Base-by-base conservation (phyloP, 2,113 vertebrate species). In the Catharus bicknelli region DNA sequence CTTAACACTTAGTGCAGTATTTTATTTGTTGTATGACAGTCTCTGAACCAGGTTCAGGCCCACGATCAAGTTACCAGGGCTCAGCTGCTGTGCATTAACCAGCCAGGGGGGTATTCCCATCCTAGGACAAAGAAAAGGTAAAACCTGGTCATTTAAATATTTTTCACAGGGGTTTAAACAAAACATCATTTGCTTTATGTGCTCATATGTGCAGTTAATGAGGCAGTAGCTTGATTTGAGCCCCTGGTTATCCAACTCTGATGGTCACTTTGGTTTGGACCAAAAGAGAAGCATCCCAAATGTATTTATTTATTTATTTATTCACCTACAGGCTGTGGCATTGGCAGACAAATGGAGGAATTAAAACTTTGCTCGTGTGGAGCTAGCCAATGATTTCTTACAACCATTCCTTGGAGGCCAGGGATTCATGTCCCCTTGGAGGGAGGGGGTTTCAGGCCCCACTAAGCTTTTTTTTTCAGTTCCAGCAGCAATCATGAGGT, bases 11-110 rank as follows among this genome's bases (percentile, higher is more conserved):
- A 5, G 0, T 32, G 43, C 4, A 5, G 59, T 4, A 0, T 58
- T 85, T 75, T 83, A 42, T 63, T 70, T 70, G 58, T 34, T 67
- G 36, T 61, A 1, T 53, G 83, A 55, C 29, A 18, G 27, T n/a
- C 63, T 59, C 80, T 47, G 36, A 85, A 16, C 34, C 1, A 2
- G 53, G 19, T 50, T 85, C 70, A 51, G 70, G 30, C 40, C 25
- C 48, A 3, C 5, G 22, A 63, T 76, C 17, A 4, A 8, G 48
- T 83, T 64, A 55, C 54, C 2, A 11, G 83, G 63, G 72, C 76
- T 90, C 86, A 72, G 83, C 86, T 93, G 86, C 83, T 76, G 80
- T 32, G 83, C 58, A 18, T 92, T 79, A 85, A 53, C 62, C 7
- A 1, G 48, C 79, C 53, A 17, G 4, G 4, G 29, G 67, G 23